Base-by-base conservation (phyloP, 2,888 invertebrate genomes). In the Rhingia campestris region DNA sequence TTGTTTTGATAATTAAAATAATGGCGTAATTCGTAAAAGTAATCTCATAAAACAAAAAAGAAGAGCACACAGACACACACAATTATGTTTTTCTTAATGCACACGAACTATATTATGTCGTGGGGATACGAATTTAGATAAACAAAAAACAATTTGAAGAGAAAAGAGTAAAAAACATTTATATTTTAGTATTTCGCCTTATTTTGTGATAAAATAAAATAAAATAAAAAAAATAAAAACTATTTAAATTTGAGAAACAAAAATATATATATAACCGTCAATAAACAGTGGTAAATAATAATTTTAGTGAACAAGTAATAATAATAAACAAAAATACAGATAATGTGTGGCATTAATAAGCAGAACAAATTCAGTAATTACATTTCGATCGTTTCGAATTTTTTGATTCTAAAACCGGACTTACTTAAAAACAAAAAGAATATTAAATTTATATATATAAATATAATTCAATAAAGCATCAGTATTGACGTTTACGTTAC, bases 141-240 rank as follows among this genome's bases (percentile, higher is more conserved):
- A 74, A 58, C 14, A 39, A 63, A 59, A 70, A 56, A 47, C 39
- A 14, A 51, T 66, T 64, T 51, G 64, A 41, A 56, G 9, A 47
- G 49, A 43, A 45, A 12, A 14, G 30, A 39, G 6, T 51, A 43
- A 53, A 22, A 61, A 53, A 72, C 45, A 72, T 59, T 67, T 54
- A 73, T 73, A 82, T 82, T 77, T 81, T 64, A 75, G 75, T 75
- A 75, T 75, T 82, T 82, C 82, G 82, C 82, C 82, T 82, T 82
- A 82, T 82, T 82, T 82, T 79, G 82, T 82, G 82, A 82, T 82
- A 82, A 73, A 56, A 47, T 37, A 61, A 30, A 41, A n/a, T n/a
- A n/a, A 35, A 53, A 22, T 22, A 22, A 22, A 22, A 33, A 9
- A 6, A 41, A 14, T 22, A 30, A 63, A 66, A 72, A 72, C 32